Base-by-base conservation (phyloP, 2,888 invertebrate species). In the Cremastobaeus sp. region DNA sequence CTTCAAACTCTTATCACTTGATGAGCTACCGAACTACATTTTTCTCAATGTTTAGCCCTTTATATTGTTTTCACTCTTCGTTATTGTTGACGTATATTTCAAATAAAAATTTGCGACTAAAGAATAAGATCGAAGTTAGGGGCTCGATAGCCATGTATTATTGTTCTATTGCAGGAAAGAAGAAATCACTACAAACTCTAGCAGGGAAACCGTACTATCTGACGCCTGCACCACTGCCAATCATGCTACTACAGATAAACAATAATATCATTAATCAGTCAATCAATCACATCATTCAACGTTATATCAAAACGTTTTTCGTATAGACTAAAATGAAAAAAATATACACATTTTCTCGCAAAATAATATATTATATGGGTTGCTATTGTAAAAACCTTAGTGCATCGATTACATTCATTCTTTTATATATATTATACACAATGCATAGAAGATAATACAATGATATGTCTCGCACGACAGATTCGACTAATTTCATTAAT, bases 131-230 rank as follows among this genome's bases (percentile, higher is more conserved):
- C 17, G 25, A 52, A 50, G 17, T 39, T 12, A 34, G 70, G 52
- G 70, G 79, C 79, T 78, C 76, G 80, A 81, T 83, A 77, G 83
- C 82, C 82, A 80, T 81, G 84, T 83, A 84, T 85, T 82, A 76
- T 86, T 86, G 75, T 86, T 86, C 74, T 84, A 83, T 86, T 86
- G 76, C 86, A 86, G 86, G 86, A 86, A 86, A 82, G 86, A 86
- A 82, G 86, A 86, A 82, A 84, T 86, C 84, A 81, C 85, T 79
- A 85, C 85, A 84, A 84, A 86, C 80, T 86, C 85, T 86, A 86
- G 86, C 86, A 86, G 82, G 83, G 86, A 86, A 84, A 86, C 86
- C 79, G 84, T 86, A 78, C 84, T 86, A 83, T 86, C 86, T 77
- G 86, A 86, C 80, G 85, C 80, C 83, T 59, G 54, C 45, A 84